Percentiles rank a stretch among this genome's conserved stretches.
Evolutionary conservation across 2,113 vertebrate species (phyloP).

Genomic region (Pyrgilauda ruficollis): DNA sequence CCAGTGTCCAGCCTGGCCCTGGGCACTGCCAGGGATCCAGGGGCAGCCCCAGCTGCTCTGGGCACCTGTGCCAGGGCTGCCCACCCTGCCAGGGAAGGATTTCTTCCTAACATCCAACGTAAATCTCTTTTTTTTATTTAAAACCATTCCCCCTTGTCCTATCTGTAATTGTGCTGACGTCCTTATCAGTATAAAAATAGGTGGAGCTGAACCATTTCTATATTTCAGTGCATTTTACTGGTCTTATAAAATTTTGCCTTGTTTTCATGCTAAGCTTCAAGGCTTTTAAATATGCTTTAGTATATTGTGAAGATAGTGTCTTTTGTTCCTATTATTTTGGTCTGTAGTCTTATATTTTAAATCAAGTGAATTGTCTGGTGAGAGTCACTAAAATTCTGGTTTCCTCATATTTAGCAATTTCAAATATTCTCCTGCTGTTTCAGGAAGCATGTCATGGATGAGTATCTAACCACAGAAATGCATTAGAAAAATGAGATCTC

Average conservation of each 20-base stretch:
- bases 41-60: not conserved
- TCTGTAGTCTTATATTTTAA: not conserved
- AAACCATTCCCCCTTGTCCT: not conserved
- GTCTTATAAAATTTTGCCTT: not conserved
- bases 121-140: not conserved
- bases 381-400: fast-evolving
- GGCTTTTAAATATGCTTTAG: not conserved
- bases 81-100: not conserved
- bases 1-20: not conserved
- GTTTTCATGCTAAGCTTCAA: not conserved
- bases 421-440: not conserved
- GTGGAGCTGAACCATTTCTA: not conserved
- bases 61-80: not conserved
- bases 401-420: fast-evolving
- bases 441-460: not conserved
- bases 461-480: not conserved
- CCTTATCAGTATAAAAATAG: not conserved
- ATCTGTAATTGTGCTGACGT: not conserved
- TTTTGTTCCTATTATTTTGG: not conserved
- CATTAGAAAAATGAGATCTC: not conserved
- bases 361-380: not conserved
- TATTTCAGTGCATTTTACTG: not conserved
- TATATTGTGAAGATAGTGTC: not conserved
- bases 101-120: not conserved
- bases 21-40: not conserved